A percentile compares a stretch with the other conserved stretches of the same genome.
Conservation (phyloP, 2,797 vertebrate genomes). For the Leptodactylus fallax region DNA sequence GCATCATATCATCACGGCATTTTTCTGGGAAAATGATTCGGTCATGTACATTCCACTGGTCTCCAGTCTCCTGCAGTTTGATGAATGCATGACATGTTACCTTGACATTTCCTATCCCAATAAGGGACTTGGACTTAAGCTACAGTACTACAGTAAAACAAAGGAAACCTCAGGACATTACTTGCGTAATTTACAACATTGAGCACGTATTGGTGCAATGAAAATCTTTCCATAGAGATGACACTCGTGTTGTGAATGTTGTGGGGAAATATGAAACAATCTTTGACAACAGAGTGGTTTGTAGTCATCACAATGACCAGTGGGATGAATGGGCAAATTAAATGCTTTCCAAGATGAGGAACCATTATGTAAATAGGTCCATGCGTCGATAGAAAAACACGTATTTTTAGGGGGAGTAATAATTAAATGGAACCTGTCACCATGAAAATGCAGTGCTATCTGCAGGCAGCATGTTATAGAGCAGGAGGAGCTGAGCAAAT, state of each 20-base stretch:
- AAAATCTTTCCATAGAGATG: background rate
- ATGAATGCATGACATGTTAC: background rate
- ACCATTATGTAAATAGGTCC: background rate
- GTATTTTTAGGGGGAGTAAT: too few relatives aligned
- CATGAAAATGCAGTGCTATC: too few relatives aligned
- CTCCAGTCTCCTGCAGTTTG: slow-evolving; percentile 19
- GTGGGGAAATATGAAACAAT: background rate
- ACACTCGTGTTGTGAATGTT: background rate
- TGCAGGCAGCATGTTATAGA: too few relatives aligned
- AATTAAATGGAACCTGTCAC: too few relatives aligned
- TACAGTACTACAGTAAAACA: background rate
- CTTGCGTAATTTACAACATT: background rate
- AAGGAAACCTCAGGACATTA: background rate
- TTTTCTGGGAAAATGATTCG: background rate
- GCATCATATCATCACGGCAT: background rate
- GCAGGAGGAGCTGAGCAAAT: too few relatives aligned
- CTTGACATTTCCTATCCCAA: slow-evolving; percentile 15
- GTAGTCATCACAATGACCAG: background rate
- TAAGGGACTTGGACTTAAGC: slow-evolving; percentile 10
- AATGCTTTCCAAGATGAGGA: background rate
- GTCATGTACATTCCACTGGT: background rate
- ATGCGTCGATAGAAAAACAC: background rate
- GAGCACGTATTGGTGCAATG: background rate
- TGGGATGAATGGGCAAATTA: background rate
- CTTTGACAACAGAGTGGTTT: background rate